These are phyloP conservation scores for Spongilla lacustris DNA, from an alignment of 37 sponge, comb jelly and placozoan species.

Conservation along the genomic window DNA sequence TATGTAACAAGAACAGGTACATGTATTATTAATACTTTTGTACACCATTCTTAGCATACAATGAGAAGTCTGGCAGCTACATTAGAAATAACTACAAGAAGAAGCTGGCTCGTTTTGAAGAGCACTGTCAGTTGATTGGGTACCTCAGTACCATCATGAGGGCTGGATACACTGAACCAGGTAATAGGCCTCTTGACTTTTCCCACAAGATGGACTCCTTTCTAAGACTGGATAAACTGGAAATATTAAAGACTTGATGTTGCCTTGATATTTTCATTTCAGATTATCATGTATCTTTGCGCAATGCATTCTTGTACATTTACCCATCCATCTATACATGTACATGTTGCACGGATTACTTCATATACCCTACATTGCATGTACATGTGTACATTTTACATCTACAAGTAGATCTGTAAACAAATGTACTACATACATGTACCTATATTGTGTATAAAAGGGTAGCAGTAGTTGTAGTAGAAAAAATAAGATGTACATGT, in stretches of 20 bases:
- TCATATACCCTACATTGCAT: too few relatives aligned
- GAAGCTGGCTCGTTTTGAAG: slow-evolving; percentile 80
- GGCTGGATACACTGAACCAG: slow-evolving; percentile 63
- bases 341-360: too few relatives aligned
- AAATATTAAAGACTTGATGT: not conserved
- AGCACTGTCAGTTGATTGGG: slow-evolving; percentile 80
- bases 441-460: too few relatives aligned
- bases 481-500: too few relatives aligned
- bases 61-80: slow-evolving; percentile 74
- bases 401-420: too few relatives aligned
- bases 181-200: slow-evolving; percentile 41
- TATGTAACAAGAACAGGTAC: too few relatives aligned
- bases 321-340: too few relatives aligned
- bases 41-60: slow-evolving; percentile 69
- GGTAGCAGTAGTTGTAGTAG: too few relatives aligned
- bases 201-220: slow-evolving; percentile 50
- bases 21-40: not conserved
- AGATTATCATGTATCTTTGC: not conserved
- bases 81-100: slow-evolving; percentile 87
- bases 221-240: slow-evolving; percentile 28
- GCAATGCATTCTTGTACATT: too few relatives aligned
- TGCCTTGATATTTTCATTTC: not conserved
- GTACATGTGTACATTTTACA: too few relatives aligned
- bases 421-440: too few relatives aligned
- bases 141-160: slow-evolving; percentile 80